These are phyloP conservation scores for Epinotia ramella DNA, from an alignment of 2,888 invertebrate genomes.

Conservation along the genomic window DNA sequence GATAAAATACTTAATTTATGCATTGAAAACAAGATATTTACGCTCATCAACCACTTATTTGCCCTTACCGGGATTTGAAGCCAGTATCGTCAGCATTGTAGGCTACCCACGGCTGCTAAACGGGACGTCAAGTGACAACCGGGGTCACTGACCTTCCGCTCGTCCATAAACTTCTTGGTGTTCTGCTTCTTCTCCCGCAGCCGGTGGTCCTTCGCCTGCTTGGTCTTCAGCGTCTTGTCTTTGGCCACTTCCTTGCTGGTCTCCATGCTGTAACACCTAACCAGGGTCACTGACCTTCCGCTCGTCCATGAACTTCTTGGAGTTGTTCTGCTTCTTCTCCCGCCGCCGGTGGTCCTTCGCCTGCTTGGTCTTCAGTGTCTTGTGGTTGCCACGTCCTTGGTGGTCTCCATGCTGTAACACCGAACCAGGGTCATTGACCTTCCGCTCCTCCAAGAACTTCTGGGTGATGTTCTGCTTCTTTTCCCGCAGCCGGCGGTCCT, in stretches of 20 bases:
- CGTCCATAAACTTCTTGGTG: conserved; percentile 98
- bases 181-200: conserved; percentile 98
- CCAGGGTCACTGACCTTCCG: conserved; percentile 85
- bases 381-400: conserved; percentile 98
- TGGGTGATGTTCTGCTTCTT: too few relatives aligned
- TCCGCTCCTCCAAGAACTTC: conserved; percentile 95
- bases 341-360: conserved; percentile 97
- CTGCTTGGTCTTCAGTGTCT: conserved; percentile 97
- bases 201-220: conserved; percentile 97
- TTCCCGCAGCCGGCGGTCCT: too few relatives aligned
- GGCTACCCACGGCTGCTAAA: too few relatives aligned
- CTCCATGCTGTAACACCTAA: conserved; percentile 90
- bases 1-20: too few relatives aligned
- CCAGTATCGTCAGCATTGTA: too few relatives aligned
- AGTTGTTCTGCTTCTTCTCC: conserved; percentile 98
- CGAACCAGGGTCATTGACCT: too few relatives aligned
- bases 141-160: conserved; percentile 83
- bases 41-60: too few relatives aligned
- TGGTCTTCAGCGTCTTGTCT: conserved; percentile 98
- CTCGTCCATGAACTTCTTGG: conserved; percentile 98
- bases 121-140: too few relatives aligned
- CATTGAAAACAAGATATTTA: too few relatives aligned
- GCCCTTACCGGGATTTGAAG: too few relatives aligned
- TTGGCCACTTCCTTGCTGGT: conserved; percentile 97
- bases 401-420: conserved; percentile 99